These are phyloP conservation scores for Pseudolaguvia tuberculata DNA, from an alignment of 2,113 vertebrate species.

Conservation along the genomic window DNA sequence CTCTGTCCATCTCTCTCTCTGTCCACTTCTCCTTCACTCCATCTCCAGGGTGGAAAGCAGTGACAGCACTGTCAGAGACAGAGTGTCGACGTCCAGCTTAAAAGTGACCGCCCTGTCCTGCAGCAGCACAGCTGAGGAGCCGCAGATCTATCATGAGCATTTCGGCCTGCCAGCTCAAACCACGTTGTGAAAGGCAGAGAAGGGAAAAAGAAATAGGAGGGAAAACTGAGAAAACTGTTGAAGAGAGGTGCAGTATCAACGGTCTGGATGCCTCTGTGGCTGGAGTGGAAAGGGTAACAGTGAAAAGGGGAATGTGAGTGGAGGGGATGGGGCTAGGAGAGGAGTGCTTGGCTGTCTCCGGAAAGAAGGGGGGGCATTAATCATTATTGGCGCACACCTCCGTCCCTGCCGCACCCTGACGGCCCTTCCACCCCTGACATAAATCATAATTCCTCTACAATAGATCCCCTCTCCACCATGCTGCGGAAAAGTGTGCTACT, in stretches of 20 bases:
- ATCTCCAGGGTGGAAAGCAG: conserved; percentile 46
- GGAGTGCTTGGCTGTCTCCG: conserved; percentile 57
- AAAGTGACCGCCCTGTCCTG: conserved; percentile 70
- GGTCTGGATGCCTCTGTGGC: conserved; percentile 30
- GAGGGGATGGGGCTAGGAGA: conserved; percentile 38
- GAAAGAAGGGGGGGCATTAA: conserved; percentile 81
- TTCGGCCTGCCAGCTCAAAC: conserved; percentile 45
- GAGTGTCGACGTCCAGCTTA: conserved; percentile 66
- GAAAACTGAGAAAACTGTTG: conserved; percentile 30
- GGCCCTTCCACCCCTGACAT: conserved; percentile 90
- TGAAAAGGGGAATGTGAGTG: conserved; percentile 24
- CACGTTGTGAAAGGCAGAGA: conserved; percentile 24
- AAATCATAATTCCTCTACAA: conserved; percentile 99
- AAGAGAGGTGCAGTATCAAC: conserved; percentile 18
- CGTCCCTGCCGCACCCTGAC: conserved; percentile 81
- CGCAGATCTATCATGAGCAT: conserved; percentile 64
- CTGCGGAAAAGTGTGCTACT: conserved; percentile 93
- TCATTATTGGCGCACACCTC: conserved; percentile 99
- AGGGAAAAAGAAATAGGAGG: neutral
- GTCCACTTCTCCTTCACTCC: conserved; percentile 57
- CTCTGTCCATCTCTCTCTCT: conserved; percentile 59
- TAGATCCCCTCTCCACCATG: conserved; percentile 92
- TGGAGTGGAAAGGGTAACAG: conserved; percentile 18
- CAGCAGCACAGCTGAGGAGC: conserved; percentile 62
- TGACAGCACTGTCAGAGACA: conserved; percentile 72